Evolutionary conservation across 2,113 vertebrate species (phyloP), one percentile per base, ranked within the genome.

Genomic region (Scatophagus argus): DNA sequence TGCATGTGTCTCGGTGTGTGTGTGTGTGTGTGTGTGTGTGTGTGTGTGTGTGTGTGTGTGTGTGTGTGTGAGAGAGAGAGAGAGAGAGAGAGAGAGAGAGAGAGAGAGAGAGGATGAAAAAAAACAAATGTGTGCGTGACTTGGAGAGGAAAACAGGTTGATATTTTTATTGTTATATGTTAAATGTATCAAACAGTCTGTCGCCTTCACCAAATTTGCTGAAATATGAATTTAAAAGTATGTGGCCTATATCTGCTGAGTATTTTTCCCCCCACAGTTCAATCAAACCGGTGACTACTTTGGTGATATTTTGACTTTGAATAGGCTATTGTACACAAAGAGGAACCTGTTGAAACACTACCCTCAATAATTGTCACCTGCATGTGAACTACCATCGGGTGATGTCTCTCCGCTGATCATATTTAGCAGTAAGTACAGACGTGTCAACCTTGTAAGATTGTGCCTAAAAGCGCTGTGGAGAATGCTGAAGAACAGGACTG

Each of bases 401-500:
- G 44, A 23, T 59, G 38, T 41, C 55, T 56, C 62, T 61, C 14
- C n/a, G 23, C 34, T 19, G 43, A 46, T 60, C 56, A 68, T 60
- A 47, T 43, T 39, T 14, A 25, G 29, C n/a, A 62, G n/a, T 58
- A 73, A 58, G 51, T 34, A 44, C 13, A 51, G 19, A 66, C 25
- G n/a, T 36, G 58, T 81, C 17, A 47, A 27, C 11, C 32, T 43
- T 44, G 49, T 47, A 29, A 44, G 36, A 46, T n/a, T 27, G 19
- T 36, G 38, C 39, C 70, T 69, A 31, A 60, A 68, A n/a, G 27
- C 16, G 4, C 51, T 41, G 23, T 1, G 49, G 60, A 47, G 71
- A 77, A 73, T 64, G 64, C 73, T 46, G 51, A 10, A 62, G 47
- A 46, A 81, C 61, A 29, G 11, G 60, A 39, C 23, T 52, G 29